These are phyloP conservation scores for Pelosia muscerda DNA, from an alignment of 2,888 invertebrate species.

Conservation along the genomic window DNA sequence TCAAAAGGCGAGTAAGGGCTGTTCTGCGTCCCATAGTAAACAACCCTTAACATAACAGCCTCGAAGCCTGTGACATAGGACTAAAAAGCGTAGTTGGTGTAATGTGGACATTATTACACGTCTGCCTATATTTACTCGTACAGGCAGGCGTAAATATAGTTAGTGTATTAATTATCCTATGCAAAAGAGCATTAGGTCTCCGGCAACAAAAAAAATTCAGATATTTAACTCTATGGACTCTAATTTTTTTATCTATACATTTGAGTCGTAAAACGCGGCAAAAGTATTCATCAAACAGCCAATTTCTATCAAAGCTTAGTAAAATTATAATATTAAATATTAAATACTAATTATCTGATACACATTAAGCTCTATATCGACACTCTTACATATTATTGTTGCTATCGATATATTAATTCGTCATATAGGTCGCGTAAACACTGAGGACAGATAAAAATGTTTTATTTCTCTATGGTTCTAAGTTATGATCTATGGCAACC, in stretches of 20 bases:
- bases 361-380: conserved; percentile 16
- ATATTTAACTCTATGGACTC: neutral
- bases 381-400: conserved; percentile 12
- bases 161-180: too few relatives aligned
- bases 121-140: too few relatives aligned
- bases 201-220: neutral
- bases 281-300: conserved; percentile 14
- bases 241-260: neutral
- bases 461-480: neutral
- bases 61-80: too few relatives aligned
- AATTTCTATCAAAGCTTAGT: conserved; percentile 14
- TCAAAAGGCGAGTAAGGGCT: too few relatives aligned
- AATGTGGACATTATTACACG: too few relatives aligned
- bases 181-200: neutral
- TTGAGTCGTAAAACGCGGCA: conserved; percentile 4
- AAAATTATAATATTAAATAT: conserved; percentile 24
- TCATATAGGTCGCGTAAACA: conserved; percentile 10
- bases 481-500: neutral
- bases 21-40: too few relatives aligned
- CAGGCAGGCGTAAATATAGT: too few relatives aligned
- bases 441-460: conserved; percentile 4
- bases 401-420: conserved; percentile 10
- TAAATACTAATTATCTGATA: conserved; percentile 25
- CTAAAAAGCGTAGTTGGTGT: too few relatives aligned
- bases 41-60: too few relatives aligned